phyloP scores from a whole-genome alignment of 2,888 invertebrate genomes.

The Mythimna loreyi region DNA sequence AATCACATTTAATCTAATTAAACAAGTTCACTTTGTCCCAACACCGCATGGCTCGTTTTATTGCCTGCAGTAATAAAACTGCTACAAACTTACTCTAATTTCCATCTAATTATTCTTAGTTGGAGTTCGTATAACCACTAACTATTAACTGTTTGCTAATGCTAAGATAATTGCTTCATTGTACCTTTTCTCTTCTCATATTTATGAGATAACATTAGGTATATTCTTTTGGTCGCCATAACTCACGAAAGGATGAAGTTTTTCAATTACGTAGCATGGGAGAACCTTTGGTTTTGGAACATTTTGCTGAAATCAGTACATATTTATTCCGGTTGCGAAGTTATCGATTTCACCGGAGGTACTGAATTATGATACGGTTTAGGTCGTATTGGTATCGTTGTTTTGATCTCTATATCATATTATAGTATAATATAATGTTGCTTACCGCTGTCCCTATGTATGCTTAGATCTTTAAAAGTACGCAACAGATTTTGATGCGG shows the following conservation, averaged over 20 bases:
- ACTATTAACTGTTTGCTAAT: conserved; percentile 33
- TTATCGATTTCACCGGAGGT: background rate
- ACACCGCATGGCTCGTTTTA: conserved; percentile 34
- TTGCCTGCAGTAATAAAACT: conserved; percentile 42
- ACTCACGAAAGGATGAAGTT: conserved; percentile 13
- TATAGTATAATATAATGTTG: too few relatives aligned
- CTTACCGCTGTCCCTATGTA: too few relatives aligned
- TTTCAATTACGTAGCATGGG: conserved; percentile 36
- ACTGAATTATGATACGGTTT: conserved; percentile 18
- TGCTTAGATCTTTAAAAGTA: too few relatives aligned
- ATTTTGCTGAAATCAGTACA: conserved; percentile 1
- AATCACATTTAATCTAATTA: conserved; percentile 46
- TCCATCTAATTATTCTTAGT: conserved; percentile 46
- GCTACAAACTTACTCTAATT: conserved; percentile 44
- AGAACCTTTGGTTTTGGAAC: conserved; percentile 16
- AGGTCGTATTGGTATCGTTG: background rate
- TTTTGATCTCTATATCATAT: too few relatives aligned
- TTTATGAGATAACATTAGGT: conserved; percentile 14
- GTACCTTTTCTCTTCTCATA: conserved; percentile 21
- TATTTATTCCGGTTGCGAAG: conserved; percentile 29
- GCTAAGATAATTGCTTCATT: conserved; percentile 25
- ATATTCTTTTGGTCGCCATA: background rate
- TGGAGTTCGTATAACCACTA: conserved; percentile 16
- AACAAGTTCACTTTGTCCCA: conserved; percentile 35
- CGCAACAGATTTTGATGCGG: too few relatives aligned